Evolutionary conservation across 2,888 invertebrate genomes (phyloP).

Genomic region (Tricholauxania praeusta): DNA sequence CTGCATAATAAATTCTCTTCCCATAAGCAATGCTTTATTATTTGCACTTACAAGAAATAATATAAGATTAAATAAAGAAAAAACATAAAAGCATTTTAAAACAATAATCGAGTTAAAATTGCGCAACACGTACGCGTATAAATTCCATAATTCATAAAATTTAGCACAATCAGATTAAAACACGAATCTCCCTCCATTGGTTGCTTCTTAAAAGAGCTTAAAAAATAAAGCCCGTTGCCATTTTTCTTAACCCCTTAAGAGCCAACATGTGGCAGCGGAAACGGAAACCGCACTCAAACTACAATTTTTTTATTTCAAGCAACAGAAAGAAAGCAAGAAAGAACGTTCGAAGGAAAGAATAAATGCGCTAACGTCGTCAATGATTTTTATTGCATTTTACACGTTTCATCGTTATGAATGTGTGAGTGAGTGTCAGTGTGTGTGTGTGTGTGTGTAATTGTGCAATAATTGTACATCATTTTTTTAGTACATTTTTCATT

Average conservation of each 20-base stretch:
- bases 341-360: too few relatives aligned
- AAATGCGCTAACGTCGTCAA: neutral
- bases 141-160: constrained; percentile 24
- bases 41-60: too few relatives aligned
- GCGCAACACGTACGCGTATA: too few relatives aligned
- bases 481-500: too few relatives aligned
- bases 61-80: too few relatives aligned
- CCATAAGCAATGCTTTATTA: too few relatives aligned
- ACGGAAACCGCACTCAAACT: constrained; percentile 2
- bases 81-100: too few relatives aligned
- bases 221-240: neutral
- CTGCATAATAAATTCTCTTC: too few relatives aligned
- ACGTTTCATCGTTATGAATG: neutral
- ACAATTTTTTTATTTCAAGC: neutral
- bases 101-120: too few relatives aligned
- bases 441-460: neutral
- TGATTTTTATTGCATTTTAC: constrained; percentile 25
- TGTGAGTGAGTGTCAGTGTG: neutral
- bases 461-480: neutral
- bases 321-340: too few relatives aligned
- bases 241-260: neutral
- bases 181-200: neutral
- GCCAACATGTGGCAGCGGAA: neutral
- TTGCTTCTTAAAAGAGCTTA: neutral
- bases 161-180: constrained; percentile 28